Conservation (phyloP, 1,140 invertebrate genomes). For the Bombus picipes region DNA sequence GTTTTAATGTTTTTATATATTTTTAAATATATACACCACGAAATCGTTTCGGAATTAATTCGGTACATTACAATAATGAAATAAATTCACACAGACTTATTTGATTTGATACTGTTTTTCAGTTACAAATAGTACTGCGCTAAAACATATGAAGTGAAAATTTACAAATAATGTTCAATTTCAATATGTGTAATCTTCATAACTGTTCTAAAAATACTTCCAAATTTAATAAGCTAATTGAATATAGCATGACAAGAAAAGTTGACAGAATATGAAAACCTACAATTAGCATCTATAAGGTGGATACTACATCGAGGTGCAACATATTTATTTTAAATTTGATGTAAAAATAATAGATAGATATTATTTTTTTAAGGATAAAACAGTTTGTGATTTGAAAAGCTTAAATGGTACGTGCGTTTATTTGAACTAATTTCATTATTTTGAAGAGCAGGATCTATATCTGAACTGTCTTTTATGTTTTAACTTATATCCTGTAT, state of each 20-base stretch:
- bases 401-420: background rate
- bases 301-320: background rate
- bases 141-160: background rate
- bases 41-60: background rate
- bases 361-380: background rate
- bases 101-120: background rate
- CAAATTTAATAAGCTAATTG: background rate
- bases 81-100: background rate
- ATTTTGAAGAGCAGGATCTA: background rate
- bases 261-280: background rate
- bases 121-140: background rate
- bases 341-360: background rate
- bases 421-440: background rate
- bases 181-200: background rate
- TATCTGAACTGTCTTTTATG: background rate
- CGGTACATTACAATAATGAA: background rate
- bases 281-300: background rate
- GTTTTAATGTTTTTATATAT: slow-evolving; percentile 30
- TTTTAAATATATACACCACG: background rate
- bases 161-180: background rate
- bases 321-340: background rate
- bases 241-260: background rate
- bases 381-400: background rate
- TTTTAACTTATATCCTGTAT: background rate
- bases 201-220: background rate